phyloP scores from a whole-genome alignment of 2,113 vertebrate genomes.

The Thinocorus orbignyianus region DNA sequence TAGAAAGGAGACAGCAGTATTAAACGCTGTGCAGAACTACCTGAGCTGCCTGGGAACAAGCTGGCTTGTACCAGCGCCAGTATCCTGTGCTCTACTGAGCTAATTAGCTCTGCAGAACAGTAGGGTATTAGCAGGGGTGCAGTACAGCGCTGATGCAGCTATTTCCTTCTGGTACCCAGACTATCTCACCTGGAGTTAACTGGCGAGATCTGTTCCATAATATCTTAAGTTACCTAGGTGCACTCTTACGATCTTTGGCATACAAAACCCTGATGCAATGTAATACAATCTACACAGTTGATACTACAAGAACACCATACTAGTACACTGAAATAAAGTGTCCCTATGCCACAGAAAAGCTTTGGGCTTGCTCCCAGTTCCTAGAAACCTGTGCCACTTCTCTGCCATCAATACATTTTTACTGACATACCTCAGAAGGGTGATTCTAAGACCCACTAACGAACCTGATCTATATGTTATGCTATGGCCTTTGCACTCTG shows the following conservation, averaged over 20 bases:
- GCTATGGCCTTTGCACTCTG: neutral
- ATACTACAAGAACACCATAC: neutral
- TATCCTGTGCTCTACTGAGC: neutral
- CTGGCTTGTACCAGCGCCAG: neutral
- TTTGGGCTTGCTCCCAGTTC: neutral
- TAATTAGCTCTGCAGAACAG: conserved; percentile 7
- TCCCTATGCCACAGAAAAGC: neutral
- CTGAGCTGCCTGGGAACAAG: neutral
- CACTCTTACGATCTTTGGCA: neutral
- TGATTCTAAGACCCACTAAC: neutral
- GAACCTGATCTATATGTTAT: neutral
- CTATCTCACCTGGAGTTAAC: neutral
- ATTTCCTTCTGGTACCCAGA: neutral
- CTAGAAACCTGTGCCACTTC: neutral
- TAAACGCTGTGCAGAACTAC: neutral
- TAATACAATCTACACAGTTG: neutral
- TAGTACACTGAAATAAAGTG: neutral
- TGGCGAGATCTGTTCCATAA: neutral
- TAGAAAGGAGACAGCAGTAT: neutral
- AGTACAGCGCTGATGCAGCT: neutral
- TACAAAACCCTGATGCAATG: neutral
- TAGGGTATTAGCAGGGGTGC: neutral
- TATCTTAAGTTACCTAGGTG: fast-evolving
- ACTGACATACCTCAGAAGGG: neutral
- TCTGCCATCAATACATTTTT: neutral